Base-by-base conservation (phyloP, 2,797 vertebrate species). In the Varecia variegata region DNA sequence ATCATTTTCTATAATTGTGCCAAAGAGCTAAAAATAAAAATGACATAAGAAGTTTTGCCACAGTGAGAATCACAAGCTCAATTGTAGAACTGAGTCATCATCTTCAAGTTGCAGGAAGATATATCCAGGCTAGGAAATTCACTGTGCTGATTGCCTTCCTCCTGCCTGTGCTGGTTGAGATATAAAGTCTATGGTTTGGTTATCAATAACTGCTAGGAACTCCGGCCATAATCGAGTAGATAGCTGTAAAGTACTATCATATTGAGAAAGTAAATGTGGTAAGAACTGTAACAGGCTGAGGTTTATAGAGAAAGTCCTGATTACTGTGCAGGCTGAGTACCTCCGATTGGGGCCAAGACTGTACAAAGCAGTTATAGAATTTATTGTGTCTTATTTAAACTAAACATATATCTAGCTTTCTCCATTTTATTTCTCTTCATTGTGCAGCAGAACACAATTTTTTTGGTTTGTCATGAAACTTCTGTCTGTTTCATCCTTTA, bases 281-380 rank as follows among this genome's bases (percentile, higher is more conserved):
- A 97, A 98, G 97, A 95, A 97, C 84, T 54, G 47, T 84, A 96
- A 82, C 95, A 93, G 71, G 71, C 94, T 95, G 95, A 97, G 94
- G 96, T 98, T 98, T 98, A 98, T 90, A 97, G 97, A 98, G 98
- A 97, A 98, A 98, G 95, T 97, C 98, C 97, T 98, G 98, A 98
- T 98, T 98, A 98, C 96, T 11, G 47, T 97, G 97, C 97, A 98
- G 96, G 83, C 89, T 96, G 97, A 98, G 67, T 95, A 67, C 47
- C 94, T 97, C 97, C 84, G 90, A 97, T 96, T 92, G 70, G 50
- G 96, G 84, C 94, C 96, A 94, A 74, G 79, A 90, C 52, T 94
- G 73, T 58, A 60, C 83, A 94, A 94, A 86, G 88, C 71, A 95
- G 88, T 97, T 95, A 97, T 13, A 96, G 90, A 98, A 98, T 98